These are phyloP conservation scores for Gila orcuttii DNA, from an alignment of 2,113 vertebrate species.

Conservation along the genomic window DNA sequence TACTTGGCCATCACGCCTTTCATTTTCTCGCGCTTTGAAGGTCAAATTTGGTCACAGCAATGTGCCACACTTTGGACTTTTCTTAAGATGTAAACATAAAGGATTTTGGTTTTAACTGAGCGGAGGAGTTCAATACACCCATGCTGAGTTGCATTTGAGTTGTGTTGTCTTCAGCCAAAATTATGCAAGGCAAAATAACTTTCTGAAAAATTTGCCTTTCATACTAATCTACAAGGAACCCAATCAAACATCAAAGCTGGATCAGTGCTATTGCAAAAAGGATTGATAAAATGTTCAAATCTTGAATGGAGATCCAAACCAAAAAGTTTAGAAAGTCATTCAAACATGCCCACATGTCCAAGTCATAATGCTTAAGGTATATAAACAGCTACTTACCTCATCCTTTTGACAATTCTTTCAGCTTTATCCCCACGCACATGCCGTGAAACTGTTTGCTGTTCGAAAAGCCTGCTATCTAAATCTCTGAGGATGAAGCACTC, in stretches of 20 bases:
- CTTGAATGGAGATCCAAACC: neutral
- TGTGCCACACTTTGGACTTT: neutral
- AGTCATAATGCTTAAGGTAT: constrained; percentile 12
- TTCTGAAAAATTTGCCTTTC: constrained; percentile 1
- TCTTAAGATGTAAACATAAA: constrained; percentile 2
- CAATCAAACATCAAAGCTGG: neutral
- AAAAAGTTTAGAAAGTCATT: constrained; percentile 16
- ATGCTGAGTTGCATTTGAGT: neutral
- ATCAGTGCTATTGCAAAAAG: neutral
- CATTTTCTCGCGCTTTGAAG: constrained; percentile 9
- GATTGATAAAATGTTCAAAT: neutral
- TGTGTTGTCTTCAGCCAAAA: constrained; percentile 26
- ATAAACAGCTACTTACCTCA: constrained; percentile 18
- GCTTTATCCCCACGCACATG: neutral
- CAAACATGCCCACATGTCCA: neutral
- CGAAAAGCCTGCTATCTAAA: neutral
- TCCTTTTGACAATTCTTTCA: constrained; percentile 22
- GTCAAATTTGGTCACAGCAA: neutral
- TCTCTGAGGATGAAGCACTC: constrained; percentile 27
- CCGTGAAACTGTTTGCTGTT: neutral
- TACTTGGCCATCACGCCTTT: constrained; percentile 1
- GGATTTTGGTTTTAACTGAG: neutral
- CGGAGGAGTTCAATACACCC: neutral
- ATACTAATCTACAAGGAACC: constrained; percentile 4
- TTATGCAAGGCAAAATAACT: constrained; percentile 4